phyloP scores from a whole-genome alignment of 2,797 vertebrate genomes.

The Malurus leucopterus region DNA sequence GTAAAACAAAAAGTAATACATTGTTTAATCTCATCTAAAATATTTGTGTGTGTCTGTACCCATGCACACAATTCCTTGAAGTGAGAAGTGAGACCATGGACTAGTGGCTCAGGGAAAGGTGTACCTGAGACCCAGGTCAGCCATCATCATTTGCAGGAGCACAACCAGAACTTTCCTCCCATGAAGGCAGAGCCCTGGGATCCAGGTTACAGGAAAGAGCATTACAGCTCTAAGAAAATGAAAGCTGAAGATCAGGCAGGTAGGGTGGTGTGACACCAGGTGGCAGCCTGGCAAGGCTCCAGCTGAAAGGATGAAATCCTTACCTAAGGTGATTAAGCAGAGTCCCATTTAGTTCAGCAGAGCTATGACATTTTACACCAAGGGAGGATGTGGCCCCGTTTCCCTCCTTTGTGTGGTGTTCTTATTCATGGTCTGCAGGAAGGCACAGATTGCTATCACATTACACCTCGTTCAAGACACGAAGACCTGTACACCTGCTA shows the following conservation, averaged over 20 bases:
- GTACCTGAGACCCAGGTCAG: background rate
- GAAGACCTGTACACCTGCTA: background rate
- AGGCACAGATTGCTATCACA: background rate
- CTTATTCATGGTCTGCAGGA: background rate
- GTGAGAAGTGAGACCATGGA: background rate
- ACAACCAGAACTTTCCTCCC: background rate
- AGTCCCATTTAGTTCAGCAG: background rate
- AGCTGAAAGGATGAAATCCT: background rate
- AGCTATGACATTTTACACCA: background rate
- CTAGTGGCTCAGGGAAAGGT: background rate
- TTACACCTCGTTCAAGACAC: background rate
- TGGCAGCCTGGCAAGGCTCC: background rate
- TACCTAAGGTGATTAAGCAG: conserved; percentile 19
- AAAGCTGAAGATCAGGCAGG: background rate
- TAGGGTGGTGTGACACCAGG: background rate
- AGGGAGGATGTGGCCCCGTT: background rate
- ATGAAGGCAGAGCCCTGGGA: rapidly evolving
- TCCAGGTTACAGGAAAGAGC: background rate
- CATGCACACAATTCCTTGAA: rapidly evolving
- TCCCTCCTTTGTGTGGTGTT: background rate
- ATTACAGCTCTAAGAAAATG: background rate
- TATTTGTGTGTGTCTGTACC: background rate
- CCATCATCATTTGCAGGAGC: background rate
- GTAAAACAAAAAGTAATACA: background rate
- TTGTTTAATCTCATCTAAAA: background rate